A percentile compares a stretch with the other conserved stretches of the same genome.
Evolutionary conservation across 2,797 vertebrate genomes (phyloP).

Genomic region (Mormyrops attenuatus): DNA sequence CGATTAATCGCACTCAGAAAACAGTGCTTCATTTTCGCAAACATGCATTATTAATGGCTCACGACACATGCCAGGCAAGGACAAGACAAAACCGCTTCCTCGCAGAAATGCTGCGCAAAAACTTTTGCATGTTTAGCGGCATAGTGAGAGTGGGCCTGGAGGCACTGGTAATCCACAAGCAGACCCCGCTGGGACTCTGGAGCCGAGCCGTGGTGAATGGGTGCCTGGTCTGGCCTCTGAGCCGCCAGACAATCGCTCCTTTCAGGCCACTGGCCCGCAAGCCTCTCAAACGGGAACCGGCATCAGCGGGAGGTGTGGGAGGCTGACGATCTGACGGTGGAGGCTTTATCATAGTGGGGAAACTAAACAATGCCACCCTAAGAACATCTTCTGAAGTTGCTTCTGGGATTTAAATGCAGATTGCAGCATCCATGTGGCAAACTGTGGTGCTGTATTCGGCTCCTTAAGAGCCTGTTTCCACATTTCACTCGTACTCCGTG

Average conservation of each 20-base stretch:
- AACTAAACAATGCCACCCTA: neutral
- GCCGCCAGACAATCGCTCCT: neutral
- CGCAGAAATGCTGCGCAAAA: neutral
- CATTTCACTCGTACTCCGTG: neutral
- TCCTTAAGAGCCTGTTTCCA: neutral
- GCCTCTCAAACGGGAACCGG: neutral
- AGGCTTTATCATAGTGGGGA: neutral
- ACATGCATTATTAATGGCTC: neutral
- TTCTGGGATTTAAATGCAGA: neutral
- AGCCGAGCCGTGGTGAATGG: neutral
- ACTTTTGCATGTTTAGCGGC: neutral
- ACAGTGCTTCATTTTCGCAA: neutral
- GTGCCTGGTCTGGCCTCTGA: neutral
- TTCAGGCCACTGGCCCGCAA: neutral
- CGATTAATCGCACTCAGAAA: neutral
- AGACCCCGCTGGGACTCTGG: neutral
- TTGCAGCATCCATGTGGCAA: neutral
- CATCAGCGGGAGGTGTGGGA: neutral
- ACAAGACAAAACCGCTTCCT: neutral
- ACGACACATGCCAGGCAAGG: neutral
- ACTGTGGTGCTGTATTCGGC: neutral
- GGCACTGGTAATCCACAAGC: neutral
- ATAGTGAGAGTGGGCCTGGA: neutral
- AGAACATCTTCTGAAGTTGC: neutral
- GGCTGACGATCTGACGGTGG: neutral